phyloP scores from a whole-genome alignment of 2,888 invertebrate species.

The Amiota minor region DNA sequence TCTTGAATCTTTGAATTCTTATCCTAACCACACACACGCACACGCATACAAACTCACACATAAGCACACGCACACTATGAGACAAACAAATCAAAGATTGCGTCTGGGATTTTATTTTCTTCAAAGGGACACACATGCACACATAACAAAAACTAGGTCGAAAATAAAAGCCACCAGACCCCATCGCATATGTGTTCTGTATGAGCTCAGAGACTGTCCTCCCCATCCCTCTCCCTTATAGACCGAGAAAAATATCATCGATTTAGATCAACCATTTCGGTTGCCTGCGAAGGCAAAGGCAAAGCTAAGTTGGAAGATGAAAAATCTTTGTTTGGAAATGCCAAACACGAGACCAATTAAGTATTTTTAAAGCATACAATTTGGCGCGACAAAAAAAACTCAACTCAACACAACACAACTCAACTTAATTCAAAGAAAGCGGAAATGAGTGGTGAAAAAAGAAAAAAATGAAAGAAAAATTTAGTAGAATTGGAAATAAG shows the following conservation, averaged over 20 bases:
- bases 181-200: conserved; percentile 14
- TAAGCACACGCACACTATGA: conserved; percentile 51
- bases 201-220: conserved; percentile 36
- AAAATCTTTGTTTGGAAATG: background rate
- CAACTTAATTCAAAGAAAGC: background rate
- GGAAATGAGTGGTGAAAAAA: background rate
- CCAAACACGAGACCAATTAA: background rate
- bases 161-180: conserved; percentile 32
- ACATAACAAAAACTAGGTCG: conserved; percentile 47
- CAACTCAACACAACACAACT: too few species aligned
- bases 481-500: conserved; percentile 4
- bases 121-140: conserved; percentile 52
- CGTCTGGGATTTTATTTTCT: conserved; percentile 59
- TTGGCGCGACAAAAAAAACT: background rate
- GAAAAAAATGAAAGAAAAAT: conserved; percentile 30
- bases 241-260: conserved; percentile 50
- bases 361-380: conserved; percentile 48
- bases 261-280: conserved; percentile 49
- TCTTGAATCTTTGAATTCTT: conserved; percentile 17
- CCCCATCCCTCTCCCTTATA: conserved; percentile 41
- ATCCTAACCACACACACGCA: conserved; percentile 12
- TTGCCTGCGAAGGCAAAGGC: background rate
- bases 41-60: conserved; percentile 43
- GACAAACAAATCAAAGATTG: conserved; percentile 60
- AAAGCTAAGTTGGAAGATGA: background rate